Percentiles rank a stretch among this genome's conserved stretches.
These are phyloP conservation scores for Caenorhabditis imperialis DNA, from an alignment of 2,888 invertebrate species.

Conservation along the genomic window DNA sequence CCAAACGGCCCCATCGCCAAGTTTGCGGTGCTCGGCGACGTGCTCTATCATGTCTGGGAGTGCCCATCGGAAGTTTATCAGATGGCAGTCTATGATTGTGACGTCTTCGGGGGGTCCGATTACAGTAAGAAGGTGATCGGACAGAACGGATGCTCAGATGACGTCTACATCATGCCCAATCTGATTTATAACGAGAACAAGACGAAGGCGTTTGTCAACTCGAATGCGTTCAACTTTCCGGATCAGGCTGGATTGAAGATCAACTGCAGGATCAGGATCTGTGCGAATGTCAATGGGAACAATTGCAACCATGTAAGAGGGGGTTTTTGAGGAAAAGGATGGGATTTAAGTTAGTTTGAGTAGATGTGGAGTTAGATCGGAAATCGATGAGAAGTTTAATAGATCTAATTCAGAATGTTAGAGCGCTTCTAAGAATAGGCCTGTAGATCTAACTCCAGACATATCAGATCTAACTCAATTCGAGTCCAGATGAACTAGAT, in stretches of 20 bases:
- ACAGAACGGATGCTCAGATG: conserved; percentile 72
- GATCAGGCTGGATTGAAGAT: conserved; percentile 72
- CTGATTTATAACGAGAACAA: conserved; percentile 70
- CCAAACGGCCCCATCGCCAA: conserved; percentile 74
- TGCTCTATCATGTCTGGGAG: conserved; percentile 77
- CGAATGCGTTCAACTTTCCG: conserved; percentile 77
- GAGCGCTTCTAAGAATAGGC: neutral
- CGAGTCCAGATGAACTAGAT: too few relatives aligned
- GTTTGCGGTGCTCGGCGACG: conserved; percentile 69
- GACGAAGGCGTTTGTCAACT: conserved; percentile 72
- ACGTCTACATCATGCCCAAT: conserved; percentile 73
- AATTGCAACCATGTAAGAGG: too few relatives aligned
- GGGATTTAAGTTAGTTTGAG: too few relatives aligned
- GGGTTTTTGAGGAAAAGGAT: too few relatives aligned
- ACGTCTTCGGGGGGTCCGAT: conserved; percentile 70
- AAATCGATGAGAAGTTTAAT: too few relatives aligned
- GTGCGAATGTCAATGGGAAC: too few relatives aligned
- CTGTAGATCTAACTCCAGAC: too few relatives aligned
- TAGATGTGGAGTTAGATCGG: too few relatives aligned
- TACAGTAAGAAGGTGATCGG: conserved; percentile 69
- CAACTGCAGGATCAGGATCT: conserved; percentile 75
- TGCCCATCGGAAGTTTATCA: conserved; percentile 71
- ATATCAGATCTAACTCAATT: too few relatives aligned
- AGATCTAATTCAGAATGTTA: neutral
- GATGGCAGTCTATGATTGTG: conserved; percentile 75